phyloP scores from a whole-genome alignment of 2,797 vertebrate genomes.

The Peromyscus eremicus region DNA sequence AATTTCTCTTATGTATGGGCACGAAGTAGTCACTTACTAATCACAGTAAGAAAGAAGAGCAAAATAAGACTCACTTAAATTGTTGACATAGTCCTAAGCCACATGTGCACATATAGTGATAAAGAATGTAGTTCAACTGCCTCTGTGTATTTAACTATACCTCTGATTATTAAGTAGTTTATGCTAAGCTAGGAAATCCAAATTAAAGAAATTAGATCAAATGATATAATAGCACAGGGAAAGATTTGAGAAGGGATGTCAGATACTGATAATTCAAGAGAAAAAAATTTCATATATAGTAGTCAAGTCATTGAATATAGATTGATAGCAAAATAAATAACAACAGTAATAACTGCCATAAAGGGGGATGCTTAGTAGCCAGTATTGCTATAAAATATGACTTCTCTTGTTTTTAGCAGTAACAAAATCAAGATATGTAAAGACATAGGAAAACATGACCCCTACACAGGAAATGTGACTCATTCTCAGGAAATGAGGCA shows the following conservation, averaged over 20 bases:
- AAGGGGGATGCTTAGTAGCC: not conserved
- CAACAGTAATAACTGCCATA: not conserved
- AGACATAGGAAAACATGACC: constrained; percentile 3
- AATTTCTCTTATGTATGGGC: not conserved
- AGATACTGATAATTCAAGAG: not conserved
- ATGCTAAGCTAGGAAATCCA: not conserved
- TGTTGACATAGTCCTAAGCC: not conserved
- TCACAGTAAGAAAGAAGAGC: not conserved
- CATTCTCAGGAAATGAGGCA: not conserved
- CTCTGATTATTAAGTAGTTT: constrained; percentile 24
- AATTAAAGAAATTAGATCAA: not conserved
- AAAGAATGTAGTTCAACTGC: not conserved
- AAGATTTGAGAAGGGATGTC: not conserved
- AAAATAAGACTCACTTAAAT: not conserved
- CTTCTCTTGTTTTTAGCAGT: not conserved
- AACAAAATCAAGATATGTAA: not conserved
- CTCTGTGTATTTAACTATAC: not conserved
- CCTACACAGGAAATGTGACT: not conserved
- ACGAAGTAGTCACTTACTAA: not conserved
- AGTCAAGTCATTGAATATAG: constrained; percentile 27
- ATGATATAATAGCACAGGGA: not conserved
- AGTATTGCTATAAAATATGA: not conserved
- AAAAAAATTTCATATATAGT: not conserved
- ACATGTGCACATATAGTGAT: not conserved
- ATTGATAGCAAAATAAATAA: constrained; percentile 1